Evolutionary conservation across 92 coral and sea anemone genomes (phyloP), one percentile per base, ranked within the genome.

Genomic region (Parazoanthus swiftii): DNA sequence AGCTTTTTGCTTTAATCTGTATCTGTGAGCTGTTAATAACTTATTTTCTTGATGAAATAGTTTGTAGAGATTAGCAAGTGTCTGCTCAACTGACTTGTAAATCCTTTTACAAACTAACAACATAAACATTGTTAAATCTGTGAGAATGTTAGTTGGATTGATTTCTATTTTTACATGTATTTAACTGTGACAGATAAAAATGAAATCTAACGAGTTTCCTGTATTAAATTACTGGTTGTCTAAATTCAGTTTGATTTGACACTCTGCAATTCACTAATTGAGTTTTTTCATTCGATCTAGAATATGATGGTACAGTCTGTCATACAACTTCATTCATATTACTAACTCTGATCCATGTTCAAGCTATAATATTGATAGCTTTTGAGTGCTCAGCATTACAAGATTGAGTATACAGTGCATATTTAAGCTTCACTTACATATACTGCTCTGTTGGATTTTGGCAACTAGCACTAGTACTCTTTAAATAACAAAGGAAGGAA

Each of bases 241-340:
- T 36, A 77, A 18, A 44, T 77, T 42, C 65, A 46, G 65, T 78
- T 78, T 76, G 35, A 76, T 44, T 54, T 83, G 86, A 83, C 77
- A 83, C 37, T 68, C 20, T 20, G 29, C 86, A 68, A 70, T 83
- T 70, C 76, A 68, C 42, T 25, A 39, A 68, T 70, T 44, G 78
- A 11, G 42, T 18, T 44, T 58, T 58, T 58, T 3, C 66, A 15
- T 15, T 15, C 23, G 1, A 3, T 58, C 66, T 11, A 58, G 23
- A 39, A 39, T 1, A 39, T 39, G 9, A 48, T 48, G 7, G 11
- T 0, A 10, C 51, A 7, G 10, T 48, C 51, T 48, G 51, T 48
- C 51, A 1, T 48, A 48, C 51, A 58, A 15, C 66, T 58, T 23
- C 23, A 15, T 14, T 58, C 51, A 48, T 48, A 54, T 54, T 1